phyloP scores from a whole-genome alignment of 1,140 invertebrate species.

The Lycorma delicatula region DNA sequence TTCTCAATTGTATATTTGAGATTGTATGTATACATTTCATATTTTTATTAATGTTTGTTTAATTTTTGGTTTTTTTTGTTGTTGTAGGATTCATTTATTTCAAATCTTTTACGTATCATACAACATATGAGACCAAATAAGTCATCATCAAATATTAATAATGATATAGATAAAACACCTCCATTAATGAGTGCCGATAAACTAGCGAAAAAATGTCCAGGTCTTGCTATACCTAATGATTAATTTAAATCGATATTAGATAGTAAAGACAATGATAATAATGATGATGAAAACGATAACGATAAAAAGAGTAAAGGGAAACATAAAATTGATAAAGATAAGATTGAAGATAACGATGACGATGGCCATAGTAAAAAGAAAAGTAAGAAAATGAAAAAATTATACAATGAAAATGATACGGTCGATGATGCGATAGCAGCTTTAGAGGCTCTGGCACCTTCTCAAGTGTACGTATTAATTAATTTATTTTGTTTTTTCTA shows the following conservation, averaged over 20 bases:
- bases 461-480: no score
- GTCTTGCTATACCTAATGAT: conserved; percentile 81
- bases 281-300: conserved; percentile 44
- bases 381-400: conserved; percentile 31
- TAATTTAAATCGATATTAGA: conserved; percentile 34
- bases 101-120: conserved; percentile 86
- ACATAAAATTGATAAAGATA: no score
- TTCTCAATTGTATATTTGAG: no score
- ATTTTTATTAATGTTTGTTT: no score
- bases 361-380: conserved; percentile 27
- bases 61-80: no score
- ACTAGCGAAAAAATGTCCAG: conserved; percentile 76
- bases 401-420: conserved; percentile 44
- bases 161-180: conserved; percentile 19
- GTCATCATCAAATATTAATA: conserved; percentile 29
- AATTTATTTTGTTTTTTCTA: no score
- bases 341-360: conserved; percentile 23
- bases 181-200: conserved; percentile 42
- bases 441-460: conserved; percentile 77
- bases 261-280: conserved; percentile 23
- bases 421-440: conserved; percentile 81
- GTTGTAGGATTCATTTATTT: conserved; percentile 80
- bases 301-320: no score
- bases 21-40: no score
- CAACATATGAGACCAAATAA: conserved; percentile 79